phyloP scores from a whole-genome alignment of 1,140 invertebrate species.

The Gyrodactylus salaris region DNA sequence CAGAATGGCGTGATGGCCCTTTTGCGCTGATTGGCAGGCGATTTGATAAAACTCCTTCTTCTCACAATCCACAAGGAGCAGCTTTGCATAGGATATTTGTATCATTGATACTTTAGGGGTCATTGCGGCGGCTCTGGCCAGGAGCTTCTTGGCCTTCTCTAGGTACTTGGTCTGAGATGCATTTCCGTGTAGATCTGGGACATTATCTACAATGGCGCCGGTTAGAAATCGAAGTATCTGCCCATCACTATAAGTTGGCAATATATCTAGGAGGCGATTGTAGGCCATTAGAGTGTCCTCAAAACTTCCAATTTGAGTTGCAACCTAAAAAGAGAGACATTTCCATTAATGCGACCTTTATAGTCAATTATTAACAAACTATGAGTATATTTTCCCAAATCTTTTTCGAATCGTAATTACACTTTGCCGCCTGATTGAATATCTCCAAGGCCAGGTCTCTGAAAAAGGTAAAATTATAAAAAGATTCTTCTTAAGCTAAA shows the following conservation, averaged over 20 bases:
- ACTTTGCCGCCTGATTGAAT: conserved; percentile 1
- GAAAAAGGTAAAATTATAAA: neutral
- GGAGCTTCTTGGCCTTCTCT: neutral
- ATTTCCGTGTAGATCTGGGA: neutral
- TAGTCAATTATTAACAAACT: neutral
- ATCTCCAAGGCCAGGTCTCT: neutral
- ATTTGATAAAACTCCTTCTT: neutral
- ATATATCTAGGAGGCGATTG: conserved; percentile 1
- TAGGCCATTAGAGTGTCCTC: neutral
- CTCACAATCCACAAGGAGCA: neutral
- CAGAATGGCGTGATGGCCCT: neutral
- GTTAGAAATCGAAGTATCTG: neutral
- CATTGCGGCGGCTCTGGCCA: neutral
- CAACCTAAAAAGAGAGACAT: neutral
- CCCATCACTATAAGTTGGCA: neutral
- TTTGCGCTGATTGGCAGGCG: neutral
- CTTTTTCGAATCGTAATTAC: neutral
- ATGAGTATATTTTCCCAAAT: conserved; percentile 5
- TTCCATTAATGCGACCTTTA: neutral
- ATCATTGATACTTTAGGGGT: neutral
- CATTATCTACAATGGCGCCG: neutral
- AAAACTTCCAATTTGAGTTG: neutral
- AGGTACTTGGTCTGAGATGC: neutral
- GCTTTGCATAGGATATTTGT: neutral
- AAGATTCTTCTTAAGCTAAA: neutral